Percentiles rank a stretch among this genome's conserved stretches.
Evolutionary conservation across 2,797 vertebrate genomes (phyloP).

Genomic region (Cichlasoma orientale): DNA sequence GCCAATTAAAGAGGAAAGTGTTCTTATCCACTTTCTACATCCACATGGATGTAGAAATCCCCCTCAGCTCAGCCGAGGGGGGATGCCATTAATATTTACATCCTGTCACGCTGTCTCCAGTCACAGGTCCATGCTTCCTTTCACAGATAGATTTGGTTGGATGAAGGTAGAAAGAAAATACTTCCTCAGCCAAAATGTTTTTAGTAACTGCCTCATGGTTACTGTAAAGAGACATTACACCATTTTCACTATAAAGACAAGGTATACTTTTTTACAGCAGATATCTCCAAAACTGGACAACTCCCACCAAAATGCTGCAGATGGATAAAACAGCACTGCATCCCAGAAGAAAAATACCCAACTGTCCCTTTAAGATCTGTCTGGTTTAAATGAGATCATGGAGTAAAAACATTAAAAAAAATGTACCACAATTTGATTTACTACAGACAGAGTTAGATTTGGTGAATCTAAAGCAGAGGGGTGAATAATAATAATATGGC

Average conservation of each 20-base stretch:
- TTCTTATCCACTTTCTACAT: background rate
- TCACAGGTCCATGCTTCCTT: background rate
- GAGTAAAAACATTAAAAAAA: background rate
- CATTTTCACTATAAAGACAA: background rate
- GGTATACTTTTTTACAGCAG: background rate
- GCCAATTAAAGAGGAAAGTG: background rate
- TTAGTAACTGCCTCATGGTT: background rate
- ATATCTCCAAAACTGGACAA: background rate
- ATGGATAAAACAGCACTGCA: background rate
- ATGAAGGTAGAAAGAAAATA: background rate
- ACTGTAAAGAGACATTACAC: background rate
- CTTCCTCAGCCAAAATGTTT: background rate
- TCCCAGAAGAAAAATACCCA: background rate
- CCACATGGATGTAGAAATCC: background rate
- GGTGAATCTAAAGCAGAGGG: slow-evolving; percentile 10
- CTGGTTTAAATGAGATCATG: background rate
- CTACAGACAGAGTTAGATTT: slow-evolving; percentile 3
- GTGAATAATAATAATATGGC: background rate
- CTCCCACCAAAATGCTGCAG: background rate
- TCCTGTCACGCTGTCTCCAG: background rate
- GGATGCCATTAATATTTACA: background rate
- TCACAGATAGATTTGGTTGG: too few species aligned
- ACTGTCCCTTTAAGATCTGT: background rate
- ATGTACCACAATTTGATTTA: background rate
- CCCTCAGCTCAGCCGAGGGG: background rate